These are phyloP conservation scores for Rhynchomys soricoides DNA, from an alignment of 2,113 vertebrate genomes.

Conservation along the genomic window DNA sequence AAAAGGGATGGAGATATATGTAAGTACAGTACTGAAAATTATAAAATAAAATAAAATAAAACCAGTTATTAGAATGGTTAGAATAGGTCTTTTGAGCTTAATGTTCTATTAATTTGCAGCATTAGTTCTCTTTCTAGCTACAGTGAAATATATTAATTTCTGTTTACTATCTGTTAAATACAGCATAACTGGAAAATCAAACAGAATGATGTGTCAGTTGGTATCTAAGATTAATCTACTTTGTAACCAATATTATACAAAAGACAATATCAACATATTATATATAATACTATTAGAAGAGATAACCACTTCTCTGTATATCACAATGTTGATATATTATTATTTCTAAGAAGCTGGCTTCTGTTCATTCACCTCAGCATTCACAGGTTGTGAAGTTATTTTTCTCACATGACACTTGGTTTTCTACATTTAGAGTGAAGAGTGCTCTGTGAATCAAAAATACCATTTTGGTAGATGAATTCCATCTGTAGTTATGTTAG, in stretches of 20 bases:
- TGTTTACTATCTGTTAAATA: background rate
- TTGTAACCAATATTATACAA: background rate
- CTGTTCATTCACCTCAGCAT: too few relatives aligned
- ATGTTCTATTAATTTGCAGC: background rate
- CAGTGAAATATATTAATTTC: background rate
- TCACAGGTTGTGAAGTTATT: too few relatives aligned
- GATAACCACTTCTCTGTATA: background rate
- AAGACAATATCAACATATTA: background rate
- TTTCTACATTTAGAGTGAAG: too few relatives aligned
- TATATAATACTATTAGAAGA: background rate
- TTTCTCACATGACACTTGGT: too few relatives aligned
- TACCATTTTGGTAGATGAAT: too few relatives aligned
- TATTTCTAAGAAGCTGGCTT: background rate
- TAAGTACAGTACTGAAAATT: background rate
- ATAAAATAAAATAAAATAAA: background rate
- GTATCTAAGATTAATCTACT: background rate
- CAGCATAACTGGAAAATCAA: background rate
- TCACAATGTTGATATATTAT: background rate
- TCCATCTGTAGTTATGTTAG: too few relatives aligned
- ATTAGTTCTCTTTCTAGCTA: background rate
- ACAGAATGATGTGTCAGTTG: background rate
- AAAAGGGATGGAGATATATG: background rate
- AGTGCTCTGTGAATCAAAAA: too few relatives aligned
- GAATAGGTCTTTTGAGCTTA: background rate
- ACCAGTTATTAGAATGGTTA: background rate